Percentiles rank a stretch among this genome's conserved stretches.
Evolutionary conservation across 2,888 invertebrate genomes (phyloP).

Genomic region (Tetragonisca angustula): DNA sequence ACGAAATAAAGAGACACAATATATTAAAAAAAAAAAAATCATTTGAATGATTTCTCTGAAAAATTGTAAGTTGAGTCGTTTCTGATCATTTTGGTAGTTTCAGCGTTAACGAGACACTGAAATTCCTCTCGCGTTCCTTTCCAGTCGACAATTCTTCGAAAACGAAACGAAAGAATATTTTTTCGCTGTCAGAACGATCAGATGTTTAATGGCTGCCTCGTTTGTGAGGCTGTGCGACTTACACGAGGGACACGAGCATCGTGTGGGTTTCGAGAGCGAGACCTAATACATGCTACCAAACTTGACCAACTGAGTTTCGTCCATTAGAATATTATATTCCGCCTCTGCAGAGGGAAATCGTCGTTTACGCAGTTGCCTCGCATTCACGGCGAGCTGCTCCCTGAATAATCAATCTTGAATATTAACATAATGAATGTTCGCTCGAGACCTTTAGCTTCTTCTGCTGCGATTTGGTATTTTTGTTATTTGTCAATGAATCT

Average conservation of each 20-base stretch:
- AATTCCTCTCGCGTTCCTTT: too few species aligned
- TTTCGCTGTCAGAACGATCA: slow-evolving; percentile 37
- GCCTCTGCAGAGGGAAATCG: slow-evolving; percentile 35
- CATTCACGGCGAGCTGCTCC: background rate
- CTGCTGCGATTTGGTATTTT: too few species aligned
- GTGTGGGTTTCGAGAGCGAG: slow-evolving; percentile 54
- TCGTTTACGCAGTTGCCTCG: slow-evolving; percentile 35
- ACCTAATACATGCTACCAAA: slow-evolving; percentile 9
- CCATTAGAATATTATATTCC: slow-evolving; percentile 40
- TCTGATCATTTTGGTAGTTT: too few species aligned
- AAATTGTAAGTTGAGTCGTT: too few species aligned
- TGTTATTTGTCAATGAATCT: too few species aligned
- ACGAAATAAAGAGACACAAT: too few species aligned
- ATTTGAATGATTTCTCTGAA: too few species aligned
- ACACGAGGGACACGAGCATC: slow-evolving; percentile 26
- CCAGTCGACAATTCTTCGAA: background rate
- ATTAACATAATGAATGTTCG: background rate
- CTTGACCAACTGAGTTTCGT: slow-evolving; percentile 29
- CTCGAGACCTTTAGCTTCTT: too few species aligned
- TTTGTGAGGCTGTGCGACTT: slow-evolving; percentile 42
- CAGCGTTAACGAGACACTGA: background rate
- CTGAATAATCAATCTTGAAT: background rate
- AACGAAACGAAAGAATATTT: slow-evolving; percentile 18
- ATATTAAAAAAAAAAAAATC: too few species aligned
- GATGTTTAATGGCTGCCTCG: slow-evolving; percentile 36